These are phyloP conservation scores for Catostomus latipinnis DNA, from an alignment of 2,797 vertebrate species.

Conservation along the genomic window DNA sequence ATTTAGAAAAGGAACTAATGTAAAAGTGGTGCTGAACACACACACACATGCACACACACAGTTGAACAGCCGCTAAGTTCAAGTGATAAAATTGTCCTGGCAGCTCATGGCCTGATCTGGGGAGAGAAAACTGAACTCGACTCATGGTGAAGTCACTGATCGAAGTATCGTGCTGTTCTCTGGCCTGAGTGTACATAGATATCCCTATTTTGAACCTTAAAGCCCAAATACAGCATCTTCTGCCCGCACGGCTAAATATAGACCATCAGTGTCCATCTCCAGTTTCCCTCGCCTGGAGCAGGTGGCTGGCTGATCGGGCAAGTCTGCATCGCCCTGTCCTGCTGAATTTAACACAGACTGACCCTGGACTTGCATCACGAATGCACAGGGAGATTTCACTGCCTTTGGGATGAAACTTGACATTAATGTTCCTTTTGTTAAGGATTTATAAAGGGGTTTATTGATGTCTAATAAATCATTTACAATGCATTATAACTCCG, in stretches of 20 bases:
- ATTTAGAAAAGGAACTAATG: slow-evolving; percentile 12
- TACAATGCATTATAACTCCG: no score
- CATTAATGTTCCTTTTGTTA: no score
- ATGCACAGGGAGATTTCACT: slow-evolving; percentile 54
- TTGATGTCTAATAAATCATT: no score
- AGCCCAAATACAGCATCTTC: slow-evolving; percentile 74
- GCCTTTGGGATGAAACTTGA: slow-evolving; percentile 22
- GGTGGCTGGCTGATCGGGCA: slow-evolving; percentile 64
- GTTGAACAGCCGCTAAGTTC: no score
- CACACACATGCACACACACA: slow-evolving; percentile 9
- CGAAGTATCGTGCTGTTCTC: slow-evolving; percentile 41
- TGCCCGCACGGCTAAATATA: slow-evolving; percentile 61
- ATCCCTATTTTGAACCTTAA: slow-evolving; percentile 81
- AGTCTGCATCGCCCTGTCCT: slow-evolving; percentile 38
- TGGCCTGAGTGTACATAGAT: slow-evolving; percentile 73
- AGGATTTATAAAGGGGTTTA: no score
- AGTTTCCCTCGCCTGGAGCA: slow-evolving; percentile 79
- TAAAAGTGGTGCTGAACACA: slow-evolving; percentile 13
- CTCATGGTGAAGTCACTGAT: slow-evolving; percentile 27
- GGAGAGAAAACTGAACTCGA: slow-evolving; percentile 31
- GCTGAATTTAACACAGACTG: slow-evolving; percentile 12
- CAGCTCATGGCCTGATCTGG: slow-evolving; percentile 11
- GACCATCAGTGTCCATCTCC: slow-evolving; percentile 62
- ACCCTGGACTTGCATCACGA: background rate
- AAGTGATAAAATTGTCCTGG: no score